A percentile compares a stretch with the other conserved stretches of the same genome.
Evolutionary conservation across 2,113 vertebrate genomes (phyloP).

Genomic region (Herpetotheres cachinnans): DNA sequence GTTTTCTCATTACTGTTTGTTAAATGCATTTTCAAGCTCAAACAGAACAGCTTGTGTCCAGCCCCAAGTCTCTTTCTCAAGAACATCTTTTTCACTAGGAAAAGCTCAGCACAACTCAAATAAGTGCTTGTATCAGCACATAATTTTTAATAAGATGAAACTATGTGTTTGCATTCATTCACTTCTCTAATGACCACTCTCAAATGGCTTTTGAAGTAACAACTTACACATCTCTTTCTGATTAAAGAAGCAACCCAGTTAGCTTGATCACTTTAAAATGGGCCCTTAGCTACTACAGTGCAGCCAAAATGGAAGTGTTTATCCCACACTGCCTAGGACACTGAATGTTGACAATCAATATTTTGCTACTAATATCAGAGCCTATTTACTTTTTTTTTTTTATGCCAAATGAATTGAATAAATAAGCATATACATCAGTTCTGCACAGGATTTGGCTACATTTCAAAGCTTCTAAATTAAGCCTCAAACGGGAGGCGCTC

Average conservation of each 20-base stretch:
- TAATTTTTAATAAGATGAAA: background rate
- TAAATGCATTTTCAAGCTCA: background rate
- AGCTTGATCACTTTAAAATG: background rate
- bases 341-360: background rate
- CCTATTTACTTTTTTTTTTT: background rate
- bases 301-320: background rate
- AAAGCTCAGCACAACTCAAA: background rate
- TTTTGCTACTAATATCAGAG: conserved; percentile 5
- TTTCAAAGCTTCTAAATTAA: background rate
- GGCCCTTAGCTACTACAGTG: background rate
- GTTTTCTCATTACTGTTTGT: background rate
- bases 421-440: background rate
- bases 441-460: background rate
- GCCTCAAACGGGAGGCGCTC: background rate
- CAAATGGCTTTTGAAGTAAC: background rate
- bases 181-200: background rate
- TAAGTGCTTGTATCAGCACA: background rate
- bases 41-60: background rate
- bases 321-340: background rate
- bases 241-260: background rate
- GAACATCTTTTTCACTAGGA: background rate
- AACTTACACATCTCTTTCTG: background rate
- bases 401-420: background rate
- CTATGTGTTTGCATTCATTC: background rate
- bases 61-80: background rate